A percentile compares a stretch with the other conserved stretches of the same genome.
Conservation (phyloP, 2,113 vertebrate species). For the Danionella cerebrum region DNA sequence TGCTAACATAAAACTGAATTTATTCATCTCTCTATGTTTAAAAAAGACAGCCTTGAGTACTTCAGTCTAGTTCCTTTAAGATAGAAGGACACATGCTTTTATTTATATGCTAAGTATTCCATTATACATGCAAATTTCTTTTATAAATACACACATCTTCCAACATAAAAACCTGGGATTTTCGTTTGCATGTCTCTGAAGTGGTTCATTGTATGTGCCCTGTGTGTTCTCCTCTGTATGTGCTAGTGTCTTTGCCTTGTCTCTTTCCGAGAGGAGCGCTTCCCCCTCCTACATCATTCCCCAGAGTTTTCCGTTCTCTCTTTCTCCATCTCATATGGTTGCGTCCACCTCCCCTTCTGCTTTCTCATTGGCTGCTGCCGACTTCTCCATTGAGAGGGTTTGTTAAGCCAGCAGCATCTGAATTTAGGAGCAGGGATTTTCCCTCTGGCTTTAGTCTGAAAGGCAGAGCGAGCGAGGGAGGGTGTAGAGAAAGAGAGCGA, state of each 20-base stretch:
- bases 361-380: conserved; percentile 31
- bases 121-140: no score
- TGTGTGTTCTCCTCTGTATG: conserved; percentile 5
- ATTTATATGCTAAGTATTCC: no score
- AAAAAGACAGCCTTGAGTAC: no score
- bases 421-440: conserved; percentile 42
- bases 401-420: conserved; percentile 34
- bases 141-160: background rate
- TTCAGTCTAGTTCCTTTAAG: no score
- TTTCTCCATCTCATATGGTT: conserved; percentile 15
- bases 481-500: background rate
- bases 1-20: no score
- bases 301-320: conserved; percentile 11
- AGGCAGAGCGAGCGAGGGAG: conserved; percentile 23
- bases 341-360: conserved; percentile 8
- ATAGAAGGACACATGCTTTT: no score
- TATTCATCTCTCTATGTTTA: no score
- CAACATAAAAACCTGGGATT: background rate
- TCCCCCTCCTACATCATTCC: background rate
- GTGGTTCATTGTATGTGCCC: background rate
- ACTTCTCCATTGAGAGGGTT: conserved; percentile 40
- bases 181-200: background rate
- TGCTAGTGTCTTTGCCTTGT: conserved; percentile 17
- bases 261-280: conserved; percentile 21
- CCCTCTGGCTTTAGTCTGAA: conserved; percentile 42